Evolutionary conservation across 1,140 invertebrate species (phyloP).

Genomic region (Drosophila equinoxialis): DNA sequence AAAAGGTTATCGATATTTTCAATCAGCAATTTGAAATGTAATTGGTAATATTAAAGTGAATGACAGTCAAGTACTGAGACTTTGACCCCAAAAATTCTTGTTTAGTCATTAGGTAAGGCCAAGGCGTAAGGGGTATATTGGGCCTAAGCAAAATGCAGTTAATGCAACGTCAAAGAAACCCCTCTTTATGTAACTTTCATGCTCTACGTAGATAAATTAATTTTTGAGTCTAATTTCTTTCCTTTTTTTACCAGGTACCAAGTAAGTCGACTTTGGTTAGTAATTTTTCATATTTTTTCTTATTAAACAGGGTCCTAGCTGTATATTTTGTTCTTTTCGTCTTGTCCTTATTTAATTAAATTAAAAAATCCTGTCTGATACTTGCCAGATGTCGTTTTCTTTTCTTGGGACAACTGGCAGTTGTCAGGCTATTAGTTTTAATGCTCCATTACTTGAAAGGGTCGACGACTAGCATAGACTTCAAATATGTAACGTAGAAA

Average conservation of each 20-base stretch:
- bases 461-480: background rate
- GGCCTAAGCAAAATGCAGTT: background rate
- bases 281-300: slow-evolving; percentile 12
- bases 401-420: slow-evolving; percentile 24
- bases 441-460: slow-evolving; percentile 27
- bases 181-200: no score
- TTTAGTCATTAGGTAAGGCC: background rate
- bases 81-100: background rate
- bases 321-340: slow-evolving; percentile 27
- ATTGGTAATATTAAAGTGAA: slow-evolving; percentile 2
- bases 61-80: background rate
- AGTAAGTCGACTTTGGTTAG: background rate
- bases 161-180: no score
- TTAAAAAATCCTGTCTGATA: slow-evolving; percentile 53
- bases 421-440: slow-evolving; percentile 58
- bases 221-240: no score
- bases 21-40: background rate
- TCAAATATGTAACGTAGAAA: background rate
- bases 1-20: slow-evolving; percentile 5
- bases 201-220: no score
- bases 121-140: background rate
- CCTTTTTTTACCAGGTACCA: background rate
- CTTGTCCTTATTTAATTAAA: slow-evolving; percentile 49
- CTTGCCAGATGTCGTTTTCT: slow-evolving; percentile 15
- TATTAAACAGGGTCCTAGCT: slow-evolving; percentile 43